Base-by-base conservation (phyloP, 2,888 invertebrate species). In the Ctena decussata region DNA sequence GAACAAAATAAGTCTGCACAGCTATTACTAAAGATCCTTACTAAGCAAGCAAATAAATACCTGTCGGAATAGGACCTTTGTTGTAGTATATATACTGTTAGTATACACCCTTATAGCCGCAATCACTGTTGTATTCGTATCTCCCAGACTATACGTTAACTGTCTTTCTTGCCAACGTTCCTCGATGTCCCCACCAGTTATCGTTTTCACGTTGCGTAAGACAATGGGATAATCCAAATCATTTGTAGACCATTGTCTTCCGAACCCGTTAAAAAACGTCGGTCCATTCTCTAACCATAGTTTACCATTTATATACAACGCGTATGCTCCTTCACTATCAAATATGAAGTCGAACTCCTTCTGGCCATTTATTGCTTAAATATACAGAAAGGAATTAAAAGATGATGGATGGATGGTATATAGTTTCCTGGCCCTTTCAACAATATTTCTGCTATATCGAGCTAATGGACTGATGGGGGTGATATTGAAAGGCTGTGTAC, bases 231-330 rank as follows among this genome's bases (percentile, higher is more conserved):
- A 35, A 11, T 32, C 35, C 1, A 21, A 8, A 30, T 30, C 30
- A 30, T 65, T 21, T 15, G 77, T 49, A 0, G 82, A 74, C 77
- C 77, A 90, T 30, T 65, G 83, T 24, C 72, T 73, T 21, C 85
- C 89, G 44, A 86, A 82, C 0, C 71, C 87, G 49, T 83, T 87
- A 79, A 90, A 86, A 71, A 89, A 91, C 21, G 84, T 77, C 1
- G 85, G 83, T 3, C 81, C 89, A 60, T 82, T 88, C 21, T 53
- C 75, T 32, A 91, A 69, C 87, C 89, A 91, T 32, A 78, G 49
- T 30, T 77, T 77, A 6, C 73, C 78, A 44, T 82, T 77, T 12
- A 90, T 76, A 8, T 69, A 39, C 24, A 87, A 46, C 21, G 27
- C 71, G 41, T 85, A 89, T 3, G 15, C 8, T 8, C 89, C 89